Percentiles rank a stretch among this genome's conserved stretches.
Evolutionary conservation across 2,113 vertebrate species (phyloP).

Genomic region (Peromyscus polionotus): DNA sequence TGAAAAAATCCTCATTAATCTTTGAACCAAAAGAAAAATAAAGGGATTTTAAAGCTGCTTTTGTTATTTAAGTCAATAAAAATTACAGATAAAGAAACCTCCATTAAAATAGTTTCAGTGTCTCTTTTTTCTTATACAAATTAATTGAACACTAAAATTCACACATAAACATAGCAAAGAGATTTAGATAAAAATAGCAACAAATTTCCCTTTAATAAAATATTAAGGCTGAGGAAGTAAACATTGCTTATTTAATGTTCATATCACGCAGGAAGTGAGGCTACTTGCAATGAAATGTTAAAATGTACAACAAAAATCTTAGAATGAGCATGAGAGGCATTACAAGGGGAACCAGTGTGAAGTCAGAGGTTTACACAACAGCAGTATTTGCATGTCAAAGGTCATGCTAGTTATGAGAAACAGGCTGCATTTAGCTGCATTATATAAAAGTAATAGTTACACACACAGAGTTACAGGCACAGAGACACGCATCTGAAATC

Average conservation of each 20-base stretch:
- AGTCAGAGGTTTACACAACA: neutral
- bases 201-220: constrained; percentile 43
- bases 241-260: constrained; percentile 14
- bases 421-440: neutral
- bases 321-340: neutral
- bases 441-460: neutral
- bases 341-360: neutral
- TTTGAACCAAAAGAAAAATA: constrained; percentile 52
- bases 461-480: neutral
- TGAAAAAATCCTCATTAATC: constrained; percentile 39
- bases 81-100: constrained; percentile 56
- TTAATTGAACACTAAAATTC: constrained; percentile 26
- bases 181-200: constrained; percentile 52
- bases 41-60: constrained; percentile 43
- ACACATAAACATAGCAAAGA: constrained; percentile 1
- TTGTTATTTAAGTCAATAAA: constrained; percentile 55
- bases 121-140: constrained; percentile 44
- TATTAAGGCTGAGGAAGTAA: neutral
- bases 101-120: constrained; percentile 58
- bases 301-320: neutral
- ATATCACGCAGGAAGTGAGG: constrained; percentile 1
- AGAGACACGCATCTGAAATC: neutral
- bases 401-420: neutral
- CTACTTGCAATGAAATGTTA: neutral
- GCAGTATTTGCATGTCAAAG: neutral